These are phyloP conservation scores for Pithys albifrons DNA, from an alignment of 2,113 vertebrate genomes.

Conservation along the genomic window DNA sequence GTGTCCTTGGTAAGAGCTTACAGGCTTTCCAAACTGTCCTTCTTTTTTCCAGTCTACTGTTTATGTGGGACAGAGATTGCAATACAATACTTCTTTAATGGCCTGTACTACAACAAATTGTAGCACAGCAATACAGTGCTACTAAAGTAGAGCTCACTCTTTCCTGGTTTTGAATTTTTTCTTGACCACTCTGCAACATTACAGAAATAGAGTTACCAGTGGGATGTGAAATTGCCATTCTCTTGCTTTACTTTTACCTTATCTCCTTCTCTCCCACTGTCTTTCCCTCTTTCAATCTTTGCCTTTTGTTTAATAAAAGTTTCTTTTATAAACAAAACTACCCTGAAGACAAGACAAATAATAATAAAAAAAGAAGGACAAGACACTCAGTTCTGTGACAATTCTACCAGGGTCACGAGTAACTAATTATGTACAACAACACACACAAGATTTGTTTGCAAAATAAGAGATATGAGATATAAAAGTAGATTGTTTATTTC, in stretches of 20 bases:
- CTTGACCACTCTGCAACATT: not conserved
- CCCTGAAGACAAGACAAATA: not conserved
- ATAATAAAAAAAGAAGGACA: not conserved
- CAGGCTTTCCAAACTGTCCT: not conserved
- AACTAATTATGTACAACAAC: not conserved
- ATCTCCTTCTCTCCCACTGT: rapidly evolving
- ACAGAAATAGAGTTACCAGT: not conserved
- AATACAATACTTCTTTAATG: not conserved
- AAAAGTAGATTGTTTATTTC: not conserved
- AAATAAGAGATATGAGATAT: not conserved
- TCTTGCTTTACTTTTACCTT: not conserved
- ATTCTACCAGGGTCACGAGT: not conserved
- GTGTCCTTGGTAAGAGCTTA: not conserved
- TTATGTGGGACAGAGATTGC: not conserved
- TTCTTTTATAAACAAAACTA: not conserved
- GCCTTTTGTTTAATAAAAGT: not conserved
- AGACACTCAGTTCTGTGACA: not conserved
- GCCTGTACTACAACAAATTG: not conserved
- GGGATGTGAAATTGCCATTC: not conserved
- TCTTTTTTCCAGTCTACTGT: not conserved
- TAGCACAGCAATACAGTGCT: not conserved
- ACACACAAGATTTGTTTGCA: not conserved
- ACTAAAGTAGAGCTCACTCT: not conserved
- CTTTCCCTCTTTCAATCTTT: not conserved
- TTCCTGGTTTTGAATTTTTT: not conserved